Evolutionary conservation across 2,888 invertebrate genomes (phyloP), one percentile per base, ranked within the genome.

Genomic region (Cosmopolites sordidus): DNA sequence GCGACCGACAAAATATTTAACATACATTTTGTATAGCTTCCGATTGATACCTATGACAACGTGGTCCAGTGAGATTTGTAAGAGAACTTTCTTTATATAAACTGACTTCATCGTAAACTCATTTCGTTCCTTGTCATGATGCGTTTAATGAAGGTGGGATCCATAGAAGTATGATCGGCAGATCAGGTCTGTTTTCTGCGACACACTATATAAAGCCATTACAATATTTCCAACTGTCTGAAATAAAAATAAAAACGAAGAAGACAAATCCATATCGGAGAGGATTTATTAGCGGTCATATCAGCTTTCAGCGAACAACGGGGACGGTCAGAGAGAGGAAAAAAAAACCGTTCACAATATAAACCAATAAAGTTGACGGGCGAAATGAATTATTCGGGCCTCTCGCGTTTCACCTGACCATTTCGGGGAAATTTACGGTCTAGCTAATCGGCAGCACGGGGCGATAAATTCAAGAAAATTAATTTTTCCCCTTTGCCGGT

Each of bases 391-490:
- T 56, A 56, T 52, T 53, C 49, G 46, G 56, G 52, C 40, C 15
- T 9, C 40, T 9, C 52, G 46, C 56, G 49, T 56, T 56, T 53
- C 55, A 58, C 58, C 58, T 58, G 58, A 55, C 58, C 51, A 55
- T 48, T 52, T 38, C 46, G 46, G 11, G 33, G 49, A 48, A 49
- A 58, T 54, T 55, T 58, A 58, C 50, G 55, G 49, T 18, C 29
- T 45, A 18, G 52, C 54, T 58, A 58, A 58, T 58, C 58, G 58
- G 48, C 51, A 46, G 49, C 58, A 52, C 48, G 52, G 54, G 54
- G 46, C 58, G 52, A 58, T 58, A 58, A 58, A 58, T 58, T 55
- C 52, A 52, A 55, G 58, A 58, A 58, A 58, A 58, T 58, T 58
- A 55, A 58, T 58, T 58, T 58, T 55, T 49, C 51, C 58, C 51